These are phyloP conservation scores for Pteromalus puparum DNA, from an alignment of 1,140 invertebrate species.

Conservation along the genomic window DNA sequence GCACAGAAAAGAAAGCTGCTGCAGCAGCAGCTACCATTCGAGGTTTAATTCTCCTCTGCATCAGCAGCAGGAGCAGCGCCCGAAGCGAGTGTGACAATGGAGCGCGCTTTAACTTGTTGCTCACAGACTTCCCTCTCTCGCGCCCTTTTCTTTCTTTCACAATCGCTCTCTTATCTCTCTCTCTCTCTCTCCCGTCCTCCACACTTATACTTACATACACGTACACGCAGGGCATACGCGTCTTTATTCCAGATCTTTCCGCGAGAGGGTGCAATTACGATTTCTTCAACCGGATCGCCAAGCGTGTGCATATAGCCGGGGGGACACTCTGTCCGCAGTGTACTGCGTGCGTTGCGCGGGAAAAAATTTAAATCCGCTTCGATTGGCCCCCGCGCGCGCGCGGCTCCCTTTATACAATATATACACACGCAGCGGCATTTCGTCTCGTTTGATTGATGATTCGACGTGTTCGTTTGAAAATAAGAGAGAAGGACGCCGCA, in stretches of 20 bases:
- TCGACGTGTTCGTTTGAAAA: conserved; percentile 35
- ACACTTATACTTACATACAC: no score
- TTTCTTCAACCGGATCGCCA: conserved; percentile 26
- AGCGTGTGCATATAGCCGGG: not conserved
- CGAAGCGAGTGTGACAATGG: conserved; percentile 20
- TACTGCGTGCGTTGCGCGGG: not conserved
- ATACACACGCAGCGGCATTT: not conserved
- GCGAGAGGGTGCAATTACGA: conserved; percentile 41
- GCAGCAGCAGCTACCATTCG: not conserved
- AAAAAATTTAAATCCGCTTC: conserved; percentile 45
- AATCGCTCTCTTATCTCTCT: not conserved
- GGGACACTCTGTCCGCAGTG: not conserved
- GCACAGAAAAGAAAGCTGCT: not conserved
- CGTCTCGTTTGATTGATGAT: conserved; percentile 50
- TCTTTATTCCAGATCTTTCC: conserved; percentile 18
- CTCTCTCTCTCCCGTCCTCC: not conserved
- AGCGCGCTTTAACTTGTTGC: conserved; percentile 39
- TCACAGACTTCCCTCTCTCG: conserved; percentile 30
- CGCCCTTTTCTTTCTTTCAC: not conserved
- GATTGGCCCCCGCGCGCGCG: not conserved
- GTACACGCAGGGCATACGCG: not conserved
- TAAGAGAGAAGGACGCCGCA: not conserved
- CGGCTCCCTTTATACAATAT: conserved; percentile 28
- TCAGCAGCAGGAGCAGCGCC: not conserved
- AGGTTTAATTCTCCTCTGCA: not conserved